Conservation (phyloP, 2,113 vertebrate genomes). For the Epinephelus cyanopodus region DNA sequence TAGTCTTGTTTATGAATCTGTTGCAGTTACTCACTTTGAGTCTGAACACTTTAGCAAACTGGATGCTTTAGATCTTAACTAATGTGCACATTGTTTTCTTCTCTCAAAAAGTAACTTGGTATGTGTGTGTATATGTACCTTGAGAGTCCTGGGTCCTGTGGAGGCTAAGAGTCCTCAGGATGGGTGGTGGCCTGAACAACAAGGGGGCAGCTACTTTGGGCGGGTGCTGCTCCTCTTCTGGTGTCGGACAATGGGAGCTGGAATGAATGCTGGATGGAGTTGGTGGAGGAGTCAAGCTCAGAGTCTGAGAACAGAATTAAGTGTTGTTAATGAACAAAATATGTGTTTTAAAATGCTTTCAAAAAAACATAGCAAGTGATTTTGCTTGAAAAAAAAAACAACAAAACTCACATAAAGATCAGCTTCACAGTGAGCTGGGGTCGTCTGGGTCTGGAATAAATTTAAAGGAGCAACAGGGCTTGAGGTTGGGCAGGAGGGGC, state of each 20-base stretch:
- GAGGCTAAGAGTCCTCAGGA: slow-evolving; percentile 36
- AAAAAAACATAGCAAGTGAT: neutral
- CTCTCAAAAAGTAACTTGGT: neutral
- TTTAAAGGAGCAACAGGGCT: slow-evolving; percentile 23
- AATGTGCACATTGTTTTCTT: neutral
- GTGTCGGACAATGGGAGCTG: neutral
- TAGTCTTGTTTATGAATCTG: neutral
- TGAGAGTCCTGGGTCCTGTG: slow-evolving; percentile 2
- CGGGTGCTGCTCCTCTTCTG: neutral
- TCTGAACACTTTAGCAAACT: neutral
- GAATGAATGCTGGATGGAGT: neutral
- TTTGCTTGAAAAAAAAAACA: neutral
- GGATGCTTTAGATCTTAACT: neutral
- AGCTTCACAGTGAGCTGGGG: neutral
- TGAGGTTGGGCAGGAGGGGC: neutral
- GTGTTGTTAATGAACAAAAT: neutral
- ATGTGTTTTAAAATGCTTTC: neutral
- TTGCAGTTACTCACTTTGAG: neutral
- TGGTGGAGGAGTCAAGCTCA: neutral
- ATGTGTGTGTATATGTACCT: slow-evolving; percentile 27
- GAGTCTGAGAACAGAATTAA: slow-evolving; percentile 19
- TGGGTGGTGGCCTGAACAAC: neutral
- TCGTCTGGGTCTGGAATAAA: slow-evolving; percentile 32
- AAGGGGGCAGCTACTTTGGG: neutral
- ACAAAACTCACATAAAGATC: slow-evolving; percentile 38